These are phyloP conservation scores for Okamejei kenojei DNA, from an alignment of 2,797 vertebrate species.

Conservation along the genomic window DNA sequence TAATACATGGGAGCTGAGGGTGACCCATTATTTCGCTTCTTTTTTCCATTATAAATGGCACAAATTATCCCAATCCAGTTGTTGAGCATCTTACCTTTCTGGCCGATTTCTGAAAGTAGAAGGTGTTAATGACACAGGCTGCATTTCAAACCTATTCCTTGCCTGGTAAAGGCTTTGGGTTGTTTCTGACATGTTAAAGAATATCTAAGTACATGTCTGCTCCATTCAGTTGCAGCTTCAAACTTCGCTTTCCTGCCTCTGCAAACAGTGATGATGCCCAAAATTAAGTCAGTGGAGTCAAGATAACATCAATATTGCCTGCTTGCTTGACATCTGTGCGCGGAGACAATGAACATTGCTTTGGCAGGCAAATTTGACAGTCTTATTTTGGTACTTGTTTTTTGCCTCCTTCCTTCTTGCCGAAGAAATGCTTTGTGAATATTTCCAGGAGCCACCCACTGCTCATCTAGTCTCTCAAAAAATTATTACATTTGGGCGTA, in stretches of 20 bases:
- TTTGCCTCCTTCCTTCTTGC: not conserved
- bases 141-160: slow-evolving; percentile 12
- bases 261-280: not conserved
- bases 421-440: no score
- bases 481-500: not conserved
- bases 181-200: slow-evolving; percentile 20
- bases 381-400: not conserved
- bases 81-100: slow-evolving; percentile 2
- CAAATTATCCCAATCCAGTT: not conserved
- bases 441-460: not conserved
- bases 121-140: not conserved
- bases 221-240: slow-evolving; percentile 15
- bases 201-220: not conserved
- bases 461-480: not conserved
- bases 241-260: slow-evolving; percentile 1
- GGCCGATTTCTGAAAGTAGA: not conserved
- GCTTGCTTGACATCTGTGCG: not conserved
- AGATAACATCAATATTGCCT: not conserved
- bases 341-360: not conserved
- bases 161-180: slow-evolving; percentile 15
- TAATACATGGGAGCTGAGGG: not conserved
- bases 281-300: not conserved
- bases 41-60: slow-evolving; percentile 14
- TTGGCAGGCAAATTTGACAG: not conserved
- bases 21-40: slow-evolving; percentile 21